These are phyloP conservation scores for Drosophila fulvimacula DNA, from an alignment of 2,888 invertebrate species.

Conservation along the genomic window DNA sequence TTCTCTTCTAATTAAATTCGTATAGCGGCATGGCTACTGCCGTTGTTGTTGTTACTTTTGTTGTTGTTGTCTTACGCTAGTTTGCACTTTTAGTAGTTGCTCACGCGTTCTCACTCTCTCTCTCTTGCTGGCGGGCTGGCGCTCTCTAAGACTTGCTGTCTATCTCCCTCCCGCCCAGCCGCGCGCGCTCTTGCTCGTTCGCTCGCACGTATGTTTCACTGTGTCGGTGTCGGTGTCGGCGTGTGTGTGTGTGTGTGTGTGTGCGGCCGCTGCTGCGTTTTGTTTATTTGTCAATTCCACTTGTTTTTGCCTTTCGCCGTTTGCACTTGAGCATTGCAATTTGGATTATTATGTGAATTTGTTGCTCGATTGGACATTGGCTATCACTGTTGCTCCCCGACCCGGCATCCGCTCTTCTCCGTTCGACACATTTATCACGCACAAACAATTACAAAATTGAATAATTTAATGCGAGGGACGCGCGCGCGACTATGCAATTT, in stretches of 20 bases:
- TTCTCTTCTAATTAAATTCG: slow-evolving; percentile 49
- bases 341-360: slow-evolving; percentile 31
- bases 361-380: slow-evolving; percentile 40
- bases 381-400: slow-evolving; percentile 16
- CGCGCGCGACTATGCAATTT: slow-evolving; percentile 18
- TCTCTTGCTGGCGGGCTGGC: background rate
- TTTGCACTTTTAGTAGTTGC: slow-evolving; percentile 59
- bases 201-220: slow-evolving; percentile 10
- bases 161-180: slow-evolving; percentile 5
- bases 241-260: slow-evolving; percentile 11
- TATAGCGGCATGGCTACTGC: slow-evolving; percentile 18
- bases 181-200: slow-evolving; percentile 14
- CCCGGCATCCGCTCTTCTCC: background rate
- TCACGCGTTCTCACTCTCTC: slow-evolving; percentile 28
- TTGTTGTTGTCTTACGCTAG: slow-evolving; percentile 57
- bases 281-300: slow-evolving; percentile 76
- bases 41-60: slow-evolving; percentile 31
- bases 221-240: slow-evolving; percentile 8
- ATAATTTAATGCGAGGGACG: slow-evolving; percentile 16
- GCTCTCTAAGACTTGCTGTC: slow-evolving; percentile 9
- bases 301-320: slow-evolving; percentile 67
- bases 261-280: slow-evolving; percentile 53
- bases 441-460: slow-evolving; percentile 48
- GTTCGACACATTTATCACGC: slow-evolving; percentile 38
- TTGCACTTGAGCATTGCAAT: slow-evolving; percentile 61